Percentiles rank a stretch among this genome's conserved stretches.
phyloP scores from a whole-genome alignment of 2,888 invertebrate species.

The Selenia dentaria region DNA sequence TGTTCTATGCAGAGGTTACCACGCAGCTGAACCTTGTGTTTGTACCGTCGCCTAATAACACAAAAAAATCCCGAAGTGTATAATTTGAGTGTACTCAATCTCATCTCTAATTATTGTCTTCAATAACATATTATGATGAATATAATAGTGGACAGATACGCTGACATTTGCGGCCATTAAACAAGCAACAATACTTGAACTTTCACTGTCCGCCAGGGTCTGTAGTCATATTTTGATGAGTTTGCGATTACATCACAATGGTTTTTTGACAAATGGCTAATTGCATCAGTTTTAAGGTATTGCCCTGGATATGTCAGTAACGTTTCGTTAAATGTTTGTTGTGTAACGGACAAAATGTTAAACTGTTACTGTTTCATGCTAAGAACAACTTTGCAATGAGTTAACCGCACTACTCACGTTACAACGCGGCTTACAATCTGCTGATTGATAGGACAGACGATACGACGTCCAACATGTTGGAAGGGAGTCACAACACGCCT shows the following conservation, averaged over 20 bases:
- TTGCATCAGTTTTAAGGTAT: conserved; percentile 31
- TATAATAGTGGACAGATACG: conserved; percentile 4
- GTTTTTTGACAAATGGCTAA: conserved; percentile 39
- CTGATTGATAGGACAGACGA: too few species aligned
- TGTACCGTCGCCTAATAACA: too few species aligned
- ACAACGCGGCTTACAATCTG: too few species aligned
- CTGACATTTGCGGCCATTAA: conserved; percentile 25
- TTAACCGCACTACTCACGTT: too few species aligned
- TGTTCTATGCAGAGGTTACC: too few species aligned
- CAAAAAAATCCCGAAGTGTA: too few species aligned
- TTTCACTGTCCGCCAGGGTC: conserved; percentile 15
- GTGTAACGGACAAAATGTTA: conserved; percentile 16
- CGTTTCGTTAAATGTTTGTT: conserved; percentile 26
- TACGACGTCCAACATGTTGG: too few species aligned
- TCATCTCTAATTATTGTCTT: too few species aligned
- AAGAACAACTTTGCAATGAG: conserved; percentile 3
- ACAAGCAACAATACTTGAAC: conserved; percentile 22
- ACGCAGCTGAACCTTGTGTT: too few species aligned
- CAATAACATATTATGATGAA: too few species aligned
- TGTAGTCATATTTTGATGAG: conserved; percentile 25
- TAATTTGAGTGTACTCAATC: too few species aligned
- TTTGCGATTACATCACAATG: conserved; percentile 39
- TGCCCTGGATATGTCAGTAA: conserved; percentile 35
- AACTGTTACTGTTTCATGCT: conserved; percentile 7
- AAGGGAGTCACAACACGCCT: too few species aligned